Evolutionary conservation across 2,797 vertebrate genomes (phyloP).

Genomic region (Poeciliopsis gracilis): DNA sequence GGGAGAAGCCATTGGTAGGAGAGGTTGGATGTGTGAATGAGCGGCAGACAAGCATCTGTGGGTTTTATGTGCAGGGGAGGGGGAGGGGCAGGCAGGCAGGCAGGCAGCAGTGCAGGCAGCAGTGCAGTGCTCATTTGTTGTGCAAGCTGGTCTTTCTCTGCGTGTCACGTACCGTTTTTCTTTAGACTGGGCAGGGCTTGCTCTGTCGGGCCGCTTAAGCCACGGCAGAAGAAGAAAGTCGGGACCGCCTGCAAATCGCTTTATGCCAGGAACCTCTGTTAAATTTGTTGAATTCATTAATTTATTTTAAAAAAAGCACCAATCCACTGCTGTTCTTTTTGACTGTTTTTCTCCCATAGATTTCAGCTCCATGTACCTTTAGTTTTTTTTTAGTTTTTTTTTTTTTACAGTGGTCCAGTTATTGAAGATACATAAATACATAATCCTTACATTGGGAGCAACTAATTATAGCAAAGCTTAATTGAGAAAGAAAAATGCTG

Average conservation of each 20-base stretch:
- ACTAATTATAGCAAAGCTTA: neutral
- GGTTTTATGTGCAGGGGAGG: constrained; percentile 52
- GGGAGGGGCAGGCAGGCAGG: constrained; percentile 71
- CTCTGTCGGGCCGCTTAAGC: constrained; percentile 37
- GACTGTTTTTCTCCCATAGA: neutral
- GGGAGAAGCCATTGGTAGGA: constrained; percentile 34
- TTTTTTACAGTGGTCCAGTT: neutral
- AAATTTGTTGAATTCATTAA: neutral
- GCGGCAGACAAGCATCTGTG: constrained; percentile 58
- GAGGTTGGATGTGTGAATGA: constrained; percentile 50
- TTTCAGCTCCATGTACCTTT: neutral
- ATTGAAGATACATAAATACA: neutral
- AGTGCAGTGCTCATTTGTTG: constrained; percentile 70
- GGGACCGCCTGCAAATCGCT: constrained; percentile 14
- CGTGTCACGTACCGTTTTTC: constrained; percentile 29
- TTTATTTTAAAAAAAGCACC: too few relatives aligned
- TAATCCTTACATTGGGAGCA: neutral
- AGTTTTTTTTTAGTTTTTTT: neutral
- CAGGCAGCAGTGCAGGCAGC: constrained; percentile 62
- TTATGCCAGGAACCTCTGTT: neutral
- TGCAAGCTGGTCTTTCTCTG: constrained; percentile 56
- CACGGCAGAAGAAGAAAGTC: constrained; percentile 12
- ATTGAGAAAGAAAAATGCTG: neutral
- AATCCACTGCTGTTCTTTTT: neutral
- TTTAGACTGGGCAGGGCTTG: constrained; percentile 51